These are phyloP conservation scores for Mamestra brassicae DNA, from an alignment of 2,888 invertebrate species.

Conservation along the genomic window DNA sequence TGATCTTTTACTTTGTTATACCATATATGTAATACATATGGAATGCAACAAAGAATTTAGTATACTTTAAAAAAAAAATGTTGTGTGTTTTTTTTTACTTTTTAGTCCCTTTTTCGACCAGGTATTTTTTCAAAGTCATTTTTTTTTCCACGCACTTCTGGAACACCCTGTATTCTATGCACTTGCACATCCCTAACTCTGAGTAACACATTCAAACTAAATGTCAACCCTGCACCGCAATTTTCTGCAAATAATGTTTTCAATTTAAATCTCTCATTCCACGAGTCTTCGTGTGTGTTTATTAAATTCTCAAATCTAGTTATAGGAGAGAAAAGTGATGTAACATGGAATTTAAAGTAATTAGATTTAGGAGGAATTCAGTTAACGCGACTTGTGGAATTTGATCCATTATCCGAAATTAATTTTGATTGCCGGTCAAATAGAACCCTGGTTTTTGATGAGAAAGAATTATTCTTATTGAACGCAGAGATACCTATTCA, in stretches of 20 bases:
- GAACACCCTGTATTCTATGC: background rate
- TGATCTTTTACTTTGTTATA: too few relatives aligned
- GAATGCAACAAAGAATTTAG: too few relatives aligned
- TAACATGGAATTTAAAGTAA: slow-evolving; percentile 26
- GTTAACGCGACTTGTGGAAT: slow-evolving; percentile 22
- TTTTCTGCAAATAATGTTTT: slow-evolving; percentile 7
- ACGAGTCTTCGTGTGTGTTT: slow-evolving; percentile 18
- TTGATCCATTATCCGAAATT: slow-evolving; percentile 34
- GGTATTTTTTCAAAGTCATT: too few relatives aligned
- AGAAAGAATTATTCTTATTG: background rate
- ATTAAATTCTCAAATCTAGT: slow-evolving; percentile 39
- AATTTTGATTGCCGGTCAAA: slow-evolving; percentile 21
- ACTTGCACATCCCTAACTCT: background rate
- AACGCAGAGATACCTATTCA: background rate
- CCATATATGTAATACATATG: too few relatives aligned
- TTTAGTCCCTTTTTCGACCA: too few relatives aligned
- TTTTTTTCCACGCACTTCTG: too few relatives aligned
- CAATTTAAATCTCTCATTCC: slow-evolving; percentile 8
- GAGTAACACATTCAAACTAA: background rate
- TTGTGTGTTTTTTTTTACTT: too few relatives aligned
- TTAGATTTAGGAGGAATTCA: slow-evolving; percentile 33
- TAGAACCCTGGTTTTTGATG: background rate
- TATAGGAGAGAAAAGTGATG: background rate
- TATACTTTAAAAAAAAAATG: too few relatives aligned
- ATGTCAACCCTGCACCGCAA: slow-evolving; percentile 11